These are phyloP conservation scores for Xanthorhoe designata DNA, from an alignment of 2,888 invertebrate species.

Conservation along the genomic window DNA sequence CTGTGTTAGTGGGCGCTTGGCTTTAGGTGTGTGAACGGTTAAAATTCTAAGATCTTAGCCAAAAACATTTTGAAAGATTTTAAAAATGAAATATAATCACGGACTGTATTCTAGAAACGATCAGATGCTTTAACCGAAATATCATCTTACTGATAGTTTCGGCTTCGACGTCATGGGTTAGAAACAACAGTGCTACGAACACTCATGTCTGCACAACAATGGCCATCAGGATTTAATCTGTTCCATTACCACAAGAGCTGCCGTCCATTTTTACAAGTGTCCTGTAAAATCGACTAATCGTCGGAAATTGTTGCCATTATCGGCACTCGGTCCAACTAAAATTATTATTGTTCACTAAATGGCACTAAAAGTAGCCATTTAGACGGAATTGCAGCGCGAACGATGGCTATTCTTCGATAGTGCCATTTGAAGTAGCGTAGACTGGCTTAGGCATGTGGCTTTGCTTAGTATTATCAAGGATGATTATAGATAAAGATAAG, in stretches of 20 bases:
- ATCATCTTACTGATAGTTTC: no score
- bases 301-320: slow-evolving; percentile 84
- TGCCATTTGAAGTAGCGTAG: slow-evolving; percentile 47
- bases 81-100: no score
- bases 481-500: no score
- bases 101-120: no score
- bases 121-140: no score
- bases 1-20: slow-evolving; percentile 48
- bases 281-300: slow-evolving; percentile 79
- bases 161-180: no score
- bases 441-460: slow-evolving; percentile 31
- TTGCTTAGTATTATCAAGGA: no score
- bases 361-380: slow-evolving; percentile 81
- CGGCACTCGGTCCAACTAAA: slow-evolving; percentile 81
- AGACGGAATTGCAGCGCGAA: slow-evolving; percentile 65
- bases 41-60: neutral
- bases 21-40: slow-evolving; percentile 18
- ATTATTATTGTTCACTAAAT: slow-evolving; percentile 77
- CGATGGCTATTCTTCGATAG: slow-evolving; percentile 51
- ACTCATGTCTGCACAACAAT: neutral
- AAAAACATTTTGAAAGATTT: neutral
- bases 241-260: slow-evolving; percentile 58
- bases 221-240: slow-evolving; percentile 28
- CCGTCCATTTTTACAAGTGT: slow-evolving; percentile 76
- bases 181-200: slow-evolving; percentile 4